Evolutionary conservation across 2,888 invertebrate species (phyloP), one percentile per base, ranked within the genome.

Genomic region (Metacarcinus magister): DNA sequence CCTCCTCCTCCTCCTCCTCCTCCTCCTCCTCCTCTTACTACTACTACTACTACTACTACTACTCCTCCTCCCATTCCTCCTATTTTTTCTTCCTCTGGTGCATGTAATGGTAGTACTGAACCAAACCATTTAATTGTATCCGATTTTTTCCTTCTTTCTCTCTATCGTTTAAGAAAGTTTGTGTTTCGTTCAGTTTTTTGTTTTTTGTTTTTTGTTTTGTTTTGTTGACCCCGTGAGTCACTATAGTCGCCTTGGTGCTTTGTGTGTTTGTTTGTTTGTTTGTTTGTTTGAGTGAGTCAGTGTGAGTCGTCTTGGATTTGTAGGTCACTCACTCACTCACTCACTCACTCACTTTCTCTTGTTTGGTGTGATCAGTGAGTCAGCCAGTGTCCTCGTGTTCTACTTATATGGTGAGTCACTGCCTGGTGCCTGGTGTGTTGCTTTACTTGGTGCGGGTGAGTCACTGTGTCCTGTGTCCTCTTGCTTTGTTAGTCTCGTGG

Each of bases 41-140:
- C 82, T 82, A 28, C 82, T 82, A 3, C 5, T n/a, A n/a, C 82
- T 82, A n/a, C 82, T 82, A n/a, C 82, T 82, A 28, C 82, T 82
- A 28, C 82, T n/a, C 32, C 32, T 28, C 32, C 82, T 82, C 32
- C 82, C 16, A 8, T 10, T 82, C 82, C 32, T 32, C 13, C 82
- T 82, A 28, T 82, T 82, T 32, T 16, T 32, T 32, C 32, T 23
- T 82, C 82, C 16, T 82, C 32, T 48, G 48, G 32, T 92, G 54
- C 92, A 54, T 44, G 91, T 91, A 44, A 91, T 43, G n/a, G 46
- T 44, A 54, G 92, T 92, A 23, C 23, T 48, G 48, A 92, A 19
- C 48, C 23, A 82, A 82, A 4, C 32, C 82, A 82, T 92, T 32
- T 92, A 54, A 54, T 48, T 28, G 0, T 48, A 10, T 48, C 2